Conservation (phyloP, 1,140 invertebrate genomes). For the Spodoptera litura region DNA sequence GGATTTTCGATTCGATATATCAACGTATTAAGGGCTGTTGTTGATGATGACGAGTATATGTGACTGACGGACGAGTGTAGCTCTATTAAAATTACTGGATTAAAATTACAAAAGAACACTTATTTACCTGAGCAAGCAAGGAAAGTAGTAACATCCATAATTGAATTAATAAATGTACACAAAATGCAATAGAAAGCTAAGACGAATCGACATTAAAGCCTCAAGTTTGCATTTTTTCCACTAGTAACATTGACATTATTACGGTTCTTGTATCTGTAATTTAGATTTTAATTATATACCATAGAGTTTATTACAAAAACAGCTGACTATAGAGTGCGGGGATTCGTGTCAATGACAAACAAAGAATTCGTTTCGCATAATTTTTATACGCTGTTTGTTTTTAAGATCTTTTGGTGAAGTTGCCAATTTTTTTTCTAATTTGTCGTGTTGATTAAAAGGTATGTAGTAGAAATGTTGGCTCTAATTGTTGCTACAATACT, state of each 20-base stretch:
- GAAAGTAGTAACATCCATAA: no score
- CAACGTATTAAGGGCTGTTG: no score
- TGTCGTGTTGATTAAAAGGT: not conserved
- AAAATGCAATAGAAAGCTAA: not conserved
- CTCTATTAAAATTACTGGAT: no score
- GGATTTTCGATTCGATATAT: no score
- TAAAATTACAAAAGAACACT: no score
- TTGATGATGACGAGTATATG: no score
- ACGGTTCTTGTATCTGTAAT: constrained; percentile 19
- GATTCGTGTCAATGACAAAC: constrained; percentile 39
- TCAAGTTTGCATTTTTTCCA: not conserved
- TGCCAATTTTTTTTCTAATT: constrained; percentile 10
- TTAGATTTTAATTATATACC: constrained; percentile 38
- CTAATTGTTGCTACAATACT: no score
- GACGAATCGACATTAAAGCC: not conserved
- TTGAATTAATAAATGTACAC: not conserved
- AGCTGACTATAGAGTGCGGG: not conserved
- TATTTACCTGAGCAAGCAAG: no score
- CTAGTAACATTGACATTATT: constrained; percentile 34
- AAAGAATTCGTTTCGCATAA: constrained; percentile 20
- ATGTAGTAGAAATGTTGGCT: no score
- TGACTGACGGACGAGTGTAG: no score
- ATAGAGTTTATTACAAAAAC: constrained; percentile 27
- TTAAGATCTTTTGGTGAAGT: not conserved
- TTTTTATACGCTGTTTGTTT: constrained; percentile 16